These are phyloP conservation scores for Coenobita brevimanus DNA, from an alignment of 1,140 invertebrate genomes.

Conservation along the genomic window DNA sequence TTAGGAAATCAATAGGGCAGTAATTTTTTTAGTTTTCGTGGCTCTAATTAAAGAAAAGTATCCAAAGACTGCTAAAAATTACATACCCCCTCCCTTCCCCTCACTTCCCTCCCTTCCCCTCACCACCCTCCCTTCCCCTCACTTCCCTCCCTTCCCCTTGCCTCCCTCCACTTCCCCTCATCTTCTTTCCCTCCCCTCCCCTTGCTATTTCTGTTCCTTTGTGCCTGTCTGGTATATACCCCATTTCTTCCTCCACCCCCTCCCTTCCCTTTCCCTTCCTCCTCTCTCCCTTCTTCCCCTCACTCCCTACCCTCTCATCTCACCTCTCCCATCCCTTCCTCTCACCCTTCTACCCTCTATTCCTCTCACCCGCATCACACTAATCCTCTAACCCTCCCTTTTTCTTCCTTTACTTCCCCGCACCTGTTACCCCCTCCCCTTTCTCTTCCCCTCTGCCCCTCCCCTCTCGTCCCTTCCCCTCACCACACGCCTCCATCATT, in stretches of 20 bases:
- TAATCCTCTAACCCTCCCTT: too few relatives aligned
- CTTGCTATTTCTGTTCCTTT: too few relatives aligned
- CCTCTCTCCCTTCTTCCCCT: neutral
- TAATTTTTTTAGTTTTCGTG: constrained; percentile 53
- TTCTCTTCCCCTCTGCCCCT: too few relatives aligned
- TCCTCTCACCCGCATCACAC: too few relatives aligned
- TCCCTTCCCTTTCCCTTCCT: neutral
- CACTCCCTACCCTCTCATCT: too few relatives aligned
- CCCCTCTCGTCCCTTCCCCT: too few relatives aligned
- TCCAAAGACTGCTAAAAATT: constrained; percentile 63
- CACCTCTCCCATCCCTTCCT: too few relatives aligned
- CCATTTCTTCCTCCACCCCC: neutral
- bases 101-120: neutral
- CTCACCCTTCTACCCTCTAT: too few relatives aligned
- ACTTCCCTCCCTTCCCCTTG: neutral
- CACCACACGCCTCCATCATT: too few relatives aligned
- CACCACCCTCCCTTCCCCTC: neutral
- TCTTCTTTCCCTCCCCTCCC: neutral
- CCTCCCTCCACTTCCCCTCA: neutral
- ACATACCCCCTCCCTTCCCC: neutral
- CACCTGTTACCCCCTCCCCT: too few relatives aligned
- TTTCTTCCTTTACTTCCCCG: too few relatives aligned
- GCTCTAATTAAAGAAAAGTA: constrained; percentile 66
- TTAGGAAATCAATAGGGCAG: constrained; percentile 56
- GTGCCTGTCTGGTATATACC: too few relatives aligned